These are phyloP conservation scores for Chloroceryle inda DNA, from an alignment of 2,797 vertebrate genomes.

Conservation along the genomic window DNA sequence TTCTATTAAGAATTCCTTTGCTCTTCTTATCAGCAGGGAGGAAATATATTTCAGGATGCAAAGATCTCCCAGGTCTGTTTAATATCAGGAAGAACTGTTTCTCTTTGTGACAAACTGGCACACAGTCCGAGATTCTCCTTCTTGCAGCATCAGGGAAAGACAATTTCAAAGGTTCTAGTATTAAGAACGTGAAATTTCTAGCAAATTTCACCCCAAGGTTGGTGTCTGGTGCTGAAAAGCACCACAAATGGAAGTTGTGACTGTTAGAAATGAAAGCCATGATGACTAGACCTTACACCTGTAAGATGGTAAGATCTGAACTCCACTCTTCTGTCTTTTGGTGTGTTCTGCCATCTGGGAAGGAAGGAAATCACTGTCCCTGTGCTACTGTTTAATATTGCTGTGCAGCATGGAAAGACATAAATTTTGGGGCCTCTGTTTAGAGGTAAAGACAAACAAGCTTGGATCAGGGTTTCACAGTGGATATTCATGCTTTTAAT, in stretches of 20 bases:
- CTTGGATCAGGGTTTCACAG: not conserved
- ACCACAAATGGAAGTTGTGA: not conserved
- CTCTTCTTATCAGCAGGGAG: not conserved
- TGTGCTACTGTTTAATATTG: not conserved
- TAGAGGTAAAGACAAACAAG: not conserved
- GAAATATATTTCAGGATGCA: not conserved
- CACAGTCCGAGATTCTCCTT: not conserved
- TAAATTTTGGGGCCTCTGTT: not conserved
- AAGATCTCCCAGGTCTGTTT: not conserved
- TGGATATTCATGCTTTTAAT: not conserved
- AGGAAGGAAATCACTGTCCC: not conserved
- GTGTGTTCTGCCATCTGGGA: not conserved
- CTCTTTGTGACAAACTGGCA: not conserved
- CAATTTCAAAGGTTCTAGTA: not conserved
- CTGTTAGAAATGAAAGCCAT: not conserved
- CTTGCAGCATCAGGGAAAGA: not conserved
- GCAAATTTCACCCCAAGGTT: not conserved
- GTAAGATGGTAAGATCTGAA: not conserved
- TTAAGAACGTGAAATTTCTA: not conserved
- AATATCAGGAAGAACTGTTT: not conserved
- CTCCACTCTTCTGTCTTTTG: not conserved
- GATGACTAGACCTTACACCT: not conserved
- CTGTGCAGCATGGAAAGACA: not conserved
- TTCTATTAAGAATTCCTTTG: not conserved
- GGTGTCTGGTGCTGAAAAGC: not conserved